Conservation (phyloP, 1,140 invertebrate species). For the Hydropsyche tenuis region DNA sequence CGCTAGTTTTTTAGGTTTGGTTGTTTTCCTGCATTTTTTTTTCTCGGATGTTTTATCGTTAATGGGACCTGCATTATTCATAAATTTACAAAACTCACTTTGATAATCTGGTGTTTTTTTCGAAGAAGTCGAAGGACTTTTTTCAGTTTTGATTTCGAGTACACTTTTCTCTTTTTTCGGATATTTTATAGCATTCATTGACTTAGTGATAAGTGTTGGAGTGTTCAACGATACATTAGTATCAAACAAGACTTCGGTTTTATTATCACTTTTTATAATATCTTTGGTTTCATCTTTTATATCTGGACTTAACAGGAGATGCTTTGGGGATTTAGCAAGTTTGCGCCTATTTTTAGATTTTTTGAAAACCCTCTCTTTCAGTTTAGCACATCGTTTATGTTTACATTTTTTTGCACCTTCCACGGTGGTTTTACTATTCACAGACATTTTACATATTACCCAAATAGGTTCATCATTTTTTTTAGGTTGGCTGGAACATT, state of each 20-base stretch:
- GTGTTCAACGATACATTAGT: background rate
- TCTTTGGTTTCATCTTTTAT: background rate
- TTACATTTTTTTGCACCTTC: constrained; percentile 22
- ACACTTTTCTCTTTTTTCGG: constrained; percentile 19
- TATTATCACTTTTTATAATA: background rate
- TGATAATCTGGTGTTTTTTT: constrained; percentile 35
- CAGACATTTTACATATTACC: background rate
- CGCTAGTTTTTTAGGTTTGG: constrained; percentile 27
- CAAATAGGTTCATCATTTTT: background rate
- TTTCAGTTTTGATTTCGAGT: background rate
- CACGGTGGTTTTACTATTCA: background rate
- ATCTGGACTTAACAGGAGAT: background rate
- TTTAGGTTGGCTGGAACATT: too few relatives aligned
- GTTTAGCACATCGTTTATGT: constrained; percentile 8
- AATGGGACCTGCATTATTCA: constrained; percentile 7
- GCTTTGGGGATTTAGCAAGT: background rate
- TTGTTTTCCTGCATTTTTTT: constrained; percentile 18
- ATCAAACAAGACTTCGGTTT: background rate
- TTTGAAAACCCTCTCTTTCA: background rate
- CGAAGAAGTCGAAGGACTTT: background rate
- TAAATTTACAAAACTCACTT: constrained; percentile 45
- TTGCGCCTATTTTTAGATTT: constrained; percentile 15
- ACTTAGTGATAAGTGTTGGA: constrained; percentile 18
- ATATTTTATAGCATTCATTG: constrained; percentile 45
- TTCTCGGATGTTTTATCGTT: background rate